phyloP scores from a whole-genome alignment of 1,140 invertebrate genomes.

The Eriosoma lanigerum region DNA sequence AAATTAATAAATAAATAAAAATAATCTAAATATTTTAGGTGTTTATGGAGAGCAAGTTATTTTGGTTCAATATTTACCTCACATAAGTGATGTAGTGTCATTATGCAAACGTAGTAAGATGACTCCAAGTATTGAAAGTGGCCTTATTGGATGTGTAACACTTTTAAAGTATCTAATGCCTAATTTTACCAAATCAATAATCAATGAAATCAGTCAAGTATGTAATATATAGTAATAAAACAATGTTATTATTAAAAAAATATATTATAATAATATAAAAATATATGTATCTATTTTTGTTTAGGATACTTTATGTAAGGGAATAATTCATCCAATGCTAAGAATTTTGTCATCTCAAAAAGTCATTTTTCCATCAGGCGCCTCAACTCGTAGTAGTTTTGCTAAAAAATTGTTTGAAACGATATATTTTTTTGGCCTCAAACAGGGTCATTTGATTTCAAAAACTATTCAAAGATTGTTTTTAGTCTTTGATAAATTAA shows the following conservation, averaged over 20 bases:
- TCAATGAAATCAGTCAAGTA: conserved; percentile 49
- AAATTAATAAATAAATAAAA: conserved; percentile 12
- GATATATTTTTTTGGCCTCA: conserved; percentile 77
- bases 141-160: conserved; percentile 80
- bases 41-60: conserved; percentile 94
- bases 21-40: conserved; percentile 60
- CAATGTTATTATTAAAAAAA: background rate
- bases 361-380: conserved; percentile 77
- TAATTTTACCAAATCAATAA: conserved; percentile 72
- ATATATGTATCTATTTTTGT: background rate
- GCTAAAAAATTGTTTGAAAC: conserved; percentile 80
- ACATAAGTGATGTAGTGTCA: conserved; percentile 80
- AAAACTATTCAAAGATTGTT: conserved; percentile 77
- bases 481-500: conserved; percentile 81
- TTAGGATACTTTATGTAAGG: conserved; percentile 72
- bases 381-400: conserved; percentile 70
- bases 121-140: conserved; percentile 82
- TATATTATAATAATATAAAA: too few species aligned
- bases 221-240: background rate
- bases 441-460: conserved; percentile 73
- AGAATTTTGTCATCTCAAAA: conserved; percentile 72
- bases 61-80: conserved; percentile 90
- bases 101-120: conserved; percentile 72
- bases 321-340: conserved; percentile 76
- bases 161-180: conserved; percentile 79